Evolutionary conservation across 2,888 invertebrate genomes (phyloP), one percentile per base, ranked within the genome.

Genomic region (Ormyrus rosae): DNA sequence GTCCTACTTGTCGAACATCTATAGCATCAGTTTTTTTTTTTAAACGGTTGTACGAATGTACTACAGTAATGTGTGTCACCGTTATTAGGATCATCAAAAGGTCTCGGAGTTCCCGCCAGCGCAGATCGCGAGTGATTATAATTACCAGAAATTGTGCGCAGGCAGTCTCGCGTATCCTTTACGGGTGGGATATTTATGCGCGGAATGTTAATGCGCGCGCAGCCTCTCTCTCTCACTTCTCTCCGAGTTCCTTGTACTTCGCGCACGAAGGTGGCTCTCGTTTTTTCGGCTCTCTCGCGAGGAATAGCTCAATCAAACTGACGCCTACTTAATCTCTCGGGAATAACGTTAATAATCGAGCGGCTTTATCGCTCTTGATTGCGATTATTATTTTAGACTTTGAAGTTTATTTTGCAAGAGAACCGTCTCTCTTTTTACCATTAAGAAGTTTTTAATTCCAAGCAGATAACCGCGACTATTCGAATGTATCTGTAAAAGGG

Each of bases 141-240:
- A 87, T 86, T 85, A 84, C 82, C 84, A 83, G 83, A 86, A 85
- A 86, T 86, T 86, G 84, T 85, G 84, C 82, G 83, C 83, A 83
- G 9, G 84, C 34, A 34, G 84, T 85, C 84, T 83, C 84, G 85
- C 85, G 84, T 86, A 85, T 84, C 84, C 85, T 82, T 83, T 79
- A 78, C 72, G 70, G 48, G 81, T 34, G 67, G 82, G 85, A 86
- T 86, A 86, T 86, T 86, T 85, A 87, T 86, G 85, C 80, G 58
- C 83, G 82, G 79, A 87, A 86, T 84, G 84, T 86, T 86, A 85
- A 86, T 86, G 83, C 69, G 65, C 55, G 51, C 2, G 9, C 34
- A 8, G 19, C 69, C 5, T 9, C 46, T 9, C 58, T 58, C 65
- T 51, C 74, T 51, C 13, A 13, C 56, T 50, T 46, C 69, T 53